phyloP scores from a whole-genome alignment of 2,888 invertebrate species.

The Archips xylosteana region DNA sequence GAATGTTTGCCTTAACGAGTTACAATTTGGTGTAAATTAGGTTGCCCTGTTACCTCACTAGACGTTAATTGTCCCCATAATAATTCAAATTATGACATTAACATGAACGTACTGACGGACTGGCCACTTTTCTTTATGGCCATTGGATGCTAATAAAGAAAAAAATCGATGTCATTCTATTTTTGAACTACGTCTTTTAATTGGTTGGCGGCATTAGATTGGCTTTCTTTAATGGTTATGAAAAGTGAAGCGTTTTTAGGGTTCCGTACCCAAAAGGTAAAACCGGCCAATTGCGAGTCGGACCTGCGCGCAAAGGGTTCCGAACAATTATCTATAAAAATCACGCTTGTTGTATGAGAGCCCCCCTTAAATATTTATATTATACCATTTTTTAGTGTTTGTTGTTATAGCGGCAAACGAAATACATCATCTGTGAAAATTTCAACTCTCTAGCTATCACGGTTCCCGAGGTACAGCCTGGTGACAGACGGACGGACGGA shows the following conservation, averaged over 20 bases:
- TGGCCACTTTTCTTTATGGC: constrained; percentile 18
- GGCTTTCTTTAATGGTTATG: neutral
- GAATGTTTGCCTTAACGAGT: constrained; percentile 29
- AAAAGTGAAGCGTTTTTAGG: neutral
- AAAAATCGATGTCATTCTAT: constrained; percentile 30
- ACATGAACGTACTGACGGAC: constrained; percentile 12
- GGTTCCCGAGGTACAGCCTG: too few relatives aligned
- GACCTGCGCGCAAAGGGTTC: too few relatives aligned
- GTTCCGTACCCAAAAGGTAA: too few relatives aligned
- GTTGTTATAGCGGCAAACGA: too few relatives aligned
- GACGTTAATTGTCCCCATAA: constrained; percentile 32
- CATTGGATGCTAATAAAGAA: constrained; percentile 27
- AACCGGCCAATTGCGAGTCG: too few relatives aligned
- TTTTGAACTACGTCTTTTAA: constrained; percentile 4
- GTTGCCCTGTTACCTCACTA: constrained; percentile 18
- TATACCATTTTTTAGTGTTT: too few relatives aligned
- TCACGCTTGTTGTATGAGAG: too few relatives aligned
- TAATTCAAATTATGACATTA: constrained; percentile 37
- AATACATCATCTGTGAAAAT: too few relatives aligned
- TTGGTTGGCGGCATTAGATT: neutral
- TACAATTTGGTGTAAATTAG: constrained; percentile 31
- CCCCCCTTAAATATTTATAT: too few relatives aligned
- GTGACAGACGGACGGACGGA: too few relatives aligned
- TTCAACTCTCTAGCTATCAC: too few relatives aligned
- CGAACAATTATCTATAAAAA: too few relatives aligned